Base-by-base conservation (phyloP, 64 coral and sea anemone species). In the Pocillopora verrucosa region DNA sequence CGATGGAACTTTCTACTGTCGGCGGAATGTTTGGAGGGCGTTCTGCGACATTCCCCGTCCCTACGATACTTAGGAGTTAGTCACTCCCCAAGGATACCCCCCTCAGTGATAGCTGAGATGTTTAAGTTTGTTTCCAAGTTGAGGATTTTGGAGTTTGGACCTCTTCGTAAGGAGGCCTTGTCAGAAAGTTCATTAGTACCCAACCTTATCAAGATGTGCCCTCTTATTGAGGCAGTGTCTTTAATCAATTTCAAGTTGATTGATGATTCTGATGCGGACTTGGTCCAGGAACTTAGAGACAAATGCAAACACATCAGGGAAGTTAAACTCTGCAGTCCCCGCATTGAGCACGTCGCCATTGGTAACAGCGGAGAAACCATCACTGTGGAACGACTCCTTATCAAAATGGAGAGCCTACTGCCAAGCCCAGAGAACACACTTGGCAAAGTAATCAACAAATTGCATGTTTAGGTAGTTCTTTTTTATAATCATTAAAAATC, bases 1-100 rank as follows among this genome's bases (percentile, higher is more conserved):
- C 76, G 97, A 9, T 99, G 97, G 97, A 99, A 99, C 80, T 99
- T 99, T 61, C 89, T 99, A 13, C 91, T 99, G n/a, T 99, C 97
- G 37, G 97, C 97, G 14, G 97, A 99, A 73, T 99, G 97, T 89
- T 95, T 99, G 89, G 97, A 99, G 61, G 94, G 88, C 20, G 90
- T 99, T 79, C 90, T 99, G 41, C 87, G 86, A 16, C 88, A 95
- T 84, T 89, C 97, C 77, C 97, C 97, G 77, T 90, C 86, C 76
- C 80, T 99, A 35, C 88, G 97, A 68, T 99, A 99, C 75, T 90
- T 99, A 65, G 97, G 97, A 4, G 97, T 99, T 4, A 99, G 97
- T 76, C 97, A 99, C 86, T 99, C 97, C 86, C 97, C 97, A 0
- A 92, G 97, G 63, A 83, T 99, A 88, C 90, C 93, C 75, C 97